A percentile compares a stretch with the other conserved stretches of the same genome.
These are phyloP conservation scores for Anthrax anthrax DNA, from an alignment of 2,888 invertebrate species.

Conservation along the genomic window DNA sequence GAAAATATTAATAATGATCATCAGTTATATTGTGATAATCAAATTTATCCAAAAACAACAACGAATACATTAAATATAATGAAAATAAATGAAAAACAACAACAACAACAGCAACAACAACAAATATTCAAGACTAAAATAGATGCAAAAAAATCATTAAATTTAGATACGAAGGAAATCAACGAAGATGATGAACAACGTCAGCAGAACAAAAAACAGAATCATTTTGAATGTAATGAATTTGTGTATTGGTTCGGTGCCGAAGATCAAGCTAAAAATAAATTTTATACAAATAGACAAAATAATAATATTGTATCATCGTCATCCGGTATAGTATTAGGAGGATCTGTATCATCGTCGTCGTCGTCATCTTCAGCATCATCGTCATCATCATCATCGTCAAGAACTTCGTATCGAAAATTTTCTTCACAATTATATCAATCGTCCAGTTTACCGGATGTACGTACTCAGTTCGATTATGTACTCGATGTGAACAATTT, in stretches of 20 bases:
- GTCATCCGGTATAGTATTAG: slow-evolving; percentile 15
- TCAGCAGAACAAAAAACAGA: slow-evolving; percentile 1
- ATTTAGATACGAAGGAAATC: slow-evolving; percentile 3
- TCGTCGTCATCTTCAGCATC: slow-evolving; percentile 19
- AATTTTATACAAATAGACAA: slow-evolving; percentile 11
- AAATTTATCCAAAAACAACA: background rate
- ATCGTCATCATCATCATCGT: slow-evolving; percentile 27
- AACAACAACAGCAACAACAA: slow-evolving; percentile 10
- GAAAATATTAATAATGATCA: background rate
- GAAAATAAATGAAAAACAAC: background rate
- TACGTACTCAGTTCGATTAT: slow-evolving; percentile 18
- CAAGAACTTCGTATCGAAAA: slow-evolving; percentile 11
- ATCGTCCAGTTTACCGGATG: slow-evolving; percentile 29
- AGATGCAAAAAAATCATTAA: slow-evolving; percentile 9
- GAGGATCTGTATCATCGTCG: slow-evolving; percentile 24
- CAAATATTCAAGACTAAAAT: slow-evolving; percentile 12
- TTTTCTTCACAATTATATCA: slow-evolving; percentile 6
- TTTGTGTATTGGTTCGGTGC: slow-evolving; percentile 8
- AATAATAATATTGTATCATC: background rate
- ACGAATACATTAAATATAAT: slow-evolving; percentile 1
- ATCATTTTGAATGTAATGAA: background rate
- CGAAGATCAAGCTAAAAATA: slow-evolving; percentile 16
- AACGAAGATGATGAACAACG: slow-evolving; percentile 8
- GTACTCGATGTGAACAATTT: slow-evolving; percentile 4
- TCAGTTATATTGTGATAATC: background rate